Evolutionary conservation across 2,113 vertebrate species (phyloP).

Genomic region (Osmerus eperlanus): DNA sequence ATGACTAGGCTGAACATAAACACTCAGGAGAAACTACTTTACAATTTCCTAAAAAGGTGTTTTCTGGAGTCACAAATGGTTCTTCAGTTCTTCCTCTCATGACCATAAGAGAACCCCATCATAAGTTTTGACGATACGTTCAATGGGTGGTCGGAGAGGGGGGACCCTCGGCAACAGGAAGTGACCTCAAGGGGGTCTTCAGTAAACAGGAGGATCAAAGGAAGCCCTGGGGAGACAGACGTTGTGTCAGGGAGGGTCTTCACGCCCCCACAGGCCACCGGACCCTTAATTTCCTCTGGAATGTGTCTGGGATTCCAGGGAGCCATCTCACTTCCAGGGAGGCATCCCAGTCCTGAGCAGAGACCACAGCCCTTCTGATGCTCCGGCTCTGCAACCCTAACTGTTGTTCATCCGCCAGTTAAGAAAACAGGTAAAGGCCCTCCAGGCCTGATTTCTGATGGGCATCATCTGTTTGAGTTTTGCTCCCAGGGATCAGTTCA

Average conservation of each 20-base stretch:
- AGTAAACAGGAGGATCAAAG: constrained; percentile 70
- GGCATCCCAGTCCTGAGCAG: constrained; percentile 33
- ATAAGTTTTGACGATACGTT: background rate
- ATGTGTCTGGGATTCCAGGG: constrained; percentile 65
- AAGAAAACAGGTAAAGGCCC: background rate
- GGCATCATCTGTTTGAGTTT: too few species aligned
- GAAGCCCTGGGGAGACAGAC: constrained; percentile 55
- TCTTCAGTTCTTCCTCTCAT: background rate
- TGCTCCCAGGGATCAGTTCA: too few species aligned
- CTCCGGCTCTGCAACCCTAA: background rate
- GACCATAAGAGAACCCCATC: too few species aligned
- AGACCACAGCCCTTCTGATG: constrained; percentile 4
- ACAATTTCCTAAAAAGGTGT: background rate
- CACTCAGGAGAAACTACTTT: background rate
- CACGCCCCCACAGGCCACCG: constrained; percentile 65
- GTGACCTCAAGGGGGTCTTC: constrained; percentile 52
- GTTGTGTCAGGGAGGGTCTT: constrained; percentile 61
- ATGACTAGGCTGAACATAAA: background rate
- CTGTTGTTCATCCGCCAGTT: background rate
- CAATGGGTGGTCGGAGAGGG: constrained; percentile 37
- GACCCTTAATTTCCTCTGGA: constrained; percentile 72
- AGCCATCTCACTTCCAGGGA: constrained; percentile 34
- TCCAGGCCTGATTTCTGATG: too few species aligned
- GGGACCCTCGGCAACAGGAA: constrained; percentile 57
- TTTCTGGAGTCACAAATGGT: background rate